Conservation (phyloP, 2,797 vertebrate species). For the Sebastes baramenuke region DNA sequence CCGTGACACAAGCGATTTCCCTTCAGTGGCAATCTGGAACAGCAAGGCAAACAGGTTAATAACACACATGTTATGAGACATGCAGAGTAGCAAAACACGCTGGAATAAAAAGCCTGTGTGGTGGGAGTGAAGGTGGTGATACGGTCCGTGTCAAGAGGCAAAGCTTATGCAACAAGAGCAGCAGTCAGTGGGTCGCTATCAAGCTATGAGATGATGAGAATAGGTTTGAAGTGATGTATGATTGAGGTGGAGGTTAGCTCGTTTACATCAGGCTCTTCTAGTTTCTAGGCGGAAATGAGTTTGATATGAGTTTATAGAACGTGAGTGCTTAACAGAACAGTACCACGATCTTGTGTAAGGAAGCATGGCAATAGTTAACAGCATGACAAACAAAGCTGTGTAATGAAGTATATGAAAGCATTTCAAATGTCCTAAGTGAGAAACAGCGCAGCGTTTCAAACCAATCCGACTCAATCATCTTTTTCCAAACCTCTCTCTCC, state of each 20-base stretch:
- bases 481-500: slow-evolving; percentile 85
- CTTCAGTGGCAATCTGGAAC: slow-evolving; percentile 92
- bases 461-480: slow-evolving; percentile 24
- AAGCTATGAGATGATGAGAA: background rate
- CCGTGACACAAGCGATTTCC: slow-evolving; percentile 74
- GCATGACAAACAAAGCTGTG: slow-evolving; percentile 20
- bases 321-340: background rate
- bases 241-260: slow-evolving; percentile 32
- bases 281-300: background rate
- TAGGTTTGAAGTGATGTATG: background rate
- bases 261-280: background rate
- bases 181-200: slow-evolving; percentile 23
- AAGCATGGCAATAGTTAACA: slow-evolving; percentile 34
- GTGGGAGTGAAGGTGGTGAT: slow-evolving; percentile 17
- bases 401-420: background rate
- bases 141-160: slow-evolving; percentile 14
- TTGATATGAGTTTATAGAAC: background rate
- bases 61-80: slow-evolving; percentile 81
- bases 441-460: background rate
- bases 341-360: background rate
- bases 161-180: slow-evolving; percentile 45
- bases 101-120: slow-evolving; percentile 29
- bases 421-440: slow-evolving; percentile 23
- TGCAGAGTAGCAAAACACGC: slow-evolving; percentile 62
- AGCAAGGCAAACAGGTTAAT: slow-evolving; percentile 99